Evolutionary conservation across 2,113 vertebrate species (phyloP), one percentile per base, ranked within the genome.

Genomic region (Nycticryphes semicollaris): DNA sequence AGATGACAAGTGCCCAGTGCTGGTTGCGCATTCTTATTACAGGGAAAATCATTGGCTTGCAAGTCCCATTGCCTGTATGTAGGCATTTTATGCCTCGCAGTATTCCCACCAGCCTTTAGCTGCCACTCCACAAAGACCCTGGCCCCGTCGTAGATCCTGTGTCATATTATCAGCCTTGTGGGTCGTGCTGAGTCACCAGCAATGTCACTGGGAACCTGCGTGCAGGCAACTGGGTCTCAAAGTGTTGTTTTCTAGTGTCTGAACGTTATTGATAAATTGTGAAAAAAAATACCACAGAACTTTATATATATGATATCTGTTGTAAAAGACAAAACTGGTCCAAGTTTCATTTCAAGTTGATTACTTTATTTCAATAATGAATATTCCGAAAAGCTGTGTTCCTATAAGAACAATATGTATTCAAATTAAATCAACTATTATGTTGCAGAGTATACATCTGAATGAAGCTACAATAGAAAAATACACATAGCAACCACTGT

Each of bases 321-420:
- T 72, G 62, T 77, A 89, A 96, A 96, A 94, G 91, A 97, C 45
- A 93, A 93, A 97, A 87, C 53, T 43, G 27, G 82, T n/a, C 78
- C 93, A 66, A 50, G 86, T 94, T 86, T 72, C 91, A 89, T 96
- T 97, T 96, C 96, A 95, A 72, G 91, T 98, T 97, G 96, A 98
- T 98, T 98, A 95, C 91, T 98, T 98, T 97, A 98, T 98, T 98
- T 98, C 91, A 68, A 96, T 96, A 93, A 57, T 92, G 94, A 76
- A 90, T 94, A 63, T 91, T 94, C 96, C 94, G 94, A 83, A 96
- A 94, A 96, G 95, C 96, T 95, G 23, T 96, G 94, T 97, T 97
- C 93, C 90, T 95, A 45, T 87, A 95, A 95, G 97, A 96, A 97
- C 91, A 95, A 75, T 72, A 84, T 1, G 23, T 50, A 33, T 77